Conservation (phyloP, 1,140 invertebrate species). For the Drosophila mojavensis region DNA sequence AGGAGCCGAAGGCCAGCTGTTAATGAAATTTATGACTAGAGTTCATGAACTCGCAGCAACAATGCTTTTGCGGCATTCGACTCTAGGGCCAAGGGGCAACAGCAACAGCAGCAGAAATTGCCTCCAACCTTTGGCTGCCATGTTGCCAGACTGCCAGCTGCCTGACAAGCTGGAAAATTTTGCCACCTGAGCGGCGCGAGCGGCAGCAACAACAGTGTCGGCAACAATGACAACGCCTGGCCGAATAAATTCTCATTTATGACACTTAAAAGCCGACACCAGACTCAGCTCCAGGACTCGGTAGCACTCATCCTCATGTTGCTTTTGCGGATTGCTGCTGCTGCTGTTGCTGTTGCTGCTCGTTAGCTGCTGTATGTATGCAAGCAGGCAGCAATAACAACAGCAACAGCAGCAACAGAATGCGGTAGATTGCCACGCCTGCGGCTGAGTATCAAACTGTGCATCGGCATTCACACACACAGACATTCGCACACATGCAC, state of each 20-base stretch:
- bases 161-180: constrained; percentile 60
- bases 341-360: constrained; percentile 16
- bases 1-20: constrained; percentile 53
- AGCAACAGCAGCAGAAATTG: constrained; percentile 29
- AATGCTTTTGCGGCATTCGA: constrained; percentile 28
- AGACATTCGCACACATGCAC: constrained; percentile 11
- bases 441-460: constrained; percentile 38
- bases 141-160: not conserved
- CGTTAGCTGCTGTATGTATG: constrained; percentile 40
- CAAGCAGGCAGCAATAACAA: constrained; percentile 8
- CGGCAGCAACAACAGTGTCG: constrained; percentile 23
- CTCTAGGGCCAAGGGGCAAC: constrained; percentile 29
- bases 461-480: constrained; percentile 14
- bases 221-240: constrained; percentile 73
- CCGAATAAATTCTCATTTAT: constrained; percentile 82
- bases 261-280: constrained; percentile 74
- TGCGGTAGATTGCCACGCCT: constrained; percentile 38
- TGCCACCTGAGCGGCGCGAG: constrained; percentile 67
- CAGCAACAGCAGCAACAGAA: constrained; percentile 5
- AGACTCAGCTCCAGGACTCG: constrained; percentile 21
- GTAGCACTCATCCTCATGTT: constrained; percentile 1
- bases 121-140: not conserved
- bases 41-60: constrained; percentile 64
- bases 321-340: constrained; percentile 19
- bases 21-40: constrained; percentile 78